These are phyloP conservation scores for Indicator maculatus DNA, from an alignment of 2,113 vertebrate species.

Conservation along the genomic window DNA sequence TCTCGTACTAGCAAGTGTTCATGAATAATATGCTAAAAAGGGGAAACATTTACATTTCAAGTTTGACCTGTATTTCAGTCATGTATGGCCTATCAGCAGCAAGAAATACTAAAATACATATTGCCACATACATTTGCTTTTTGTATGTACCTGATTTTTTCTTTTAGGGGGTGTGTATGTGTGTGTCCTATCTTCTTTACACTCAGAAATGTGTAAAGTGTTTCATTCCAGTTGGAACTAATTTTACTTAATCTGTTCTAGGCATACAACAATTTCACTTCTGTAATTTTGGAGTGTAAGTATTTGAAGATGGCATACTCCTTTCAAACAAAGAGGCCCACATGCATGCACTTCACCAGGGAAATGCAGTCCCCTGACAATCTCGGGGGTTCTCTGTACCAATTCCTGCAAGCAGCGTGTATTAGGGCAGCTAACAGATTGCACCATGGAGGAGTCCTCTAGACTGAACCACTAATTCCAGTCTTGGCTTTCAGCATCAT, in stretches of 20 bases:
- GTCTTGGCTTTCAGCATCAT: not conserved
- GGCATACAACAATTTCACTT: not conserved
- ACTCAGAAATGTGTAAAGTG: not conserved
- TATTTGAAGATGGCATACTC: not conserved
- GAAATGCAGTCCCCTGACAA: not conserved
- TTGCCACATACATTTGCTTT: not conserved
- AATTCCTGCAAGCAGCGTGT: not conserved
- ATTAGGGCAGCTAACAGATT: not conserved
- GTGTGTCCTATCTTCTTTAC: not conserved
- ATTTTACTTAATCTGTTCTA: not conserved
- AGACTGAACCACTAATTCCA: not conserved
- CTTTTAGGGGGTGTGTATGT: accelerated
- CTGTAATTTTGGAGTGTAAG: not conserved
- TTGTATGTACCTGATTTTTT: not conserved
- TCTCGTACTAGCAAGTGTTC: not conserved
- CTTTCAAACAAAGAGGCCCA: not conserved
- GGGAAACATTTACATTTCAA: not conserved
- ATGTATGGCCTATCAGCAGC: not conserved
- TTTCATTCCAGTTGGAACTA: not conserved
- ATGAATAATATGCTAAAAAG: not conserved
- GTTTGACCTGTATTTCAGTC: not conserved
- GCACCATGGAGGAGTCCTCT: not conserved
- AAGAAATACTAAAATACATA: not conserved
- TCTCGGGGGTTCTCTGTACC: not conserved
- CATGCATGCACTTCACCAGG: not conserved